phyloP scores from a whole-genome alignment of 1,140 invertebrate species.

The Drosophila arawakana region DNA sequence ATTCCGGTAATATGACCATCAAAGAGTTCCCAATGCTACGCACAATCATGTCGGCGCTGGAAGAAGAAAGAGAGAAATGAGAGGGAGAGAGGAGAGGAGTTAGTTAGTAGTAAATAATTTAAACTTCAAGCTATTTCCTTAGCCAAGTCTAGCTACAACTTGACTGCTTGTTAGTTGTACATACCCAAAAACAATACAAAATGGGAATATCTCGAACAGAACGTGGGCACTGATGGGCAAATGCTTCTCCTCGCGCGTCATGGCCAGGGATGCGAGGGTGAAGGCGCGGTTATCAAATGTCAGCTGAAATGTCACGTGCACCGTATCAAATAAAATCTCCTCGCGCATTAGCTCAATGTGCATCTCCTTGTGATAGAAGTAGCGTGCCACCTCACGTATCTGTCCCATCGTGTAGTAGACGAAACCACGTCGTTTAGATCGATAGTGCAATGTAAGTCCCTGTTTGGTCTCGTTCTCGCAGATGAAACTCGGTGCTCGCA shows the following conservation, averaged over 20 bases:
- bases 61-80: not conserved
- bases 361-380: slow-evolving; percentile 97
- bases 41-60: slow-evolving; percentile 94
- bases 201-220: slow-evolving; percentile 98
- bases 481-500: slow-evolving; percentile 96
- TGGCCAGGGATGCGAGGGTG: slow-evolving; percentile 90
- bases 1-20: slow-evolving; percentile 94
- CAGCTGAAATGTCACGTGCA: slow-evolving; percentile 96
- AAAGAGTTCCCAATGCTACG: slow-evolving; percentile 95
- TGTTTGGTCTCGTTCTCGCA: slow-evolving; percentile 97
- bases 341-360: slow-evolving; percentile 95
- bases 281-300: slow-evolving; percentile 97
- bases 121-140: no score
- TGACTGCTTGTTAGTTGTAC: slow-evolving; percentile 36
- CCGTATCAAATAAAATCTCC: slow-evolving; percentile 94
- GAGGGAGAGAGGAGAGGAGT: not conserved
- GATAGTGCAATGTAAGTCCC: slow-evolving; percentile 96
- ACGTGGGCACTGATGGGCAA: slow-evolving; percentile 94
- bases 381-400: slow-evolving; percentile 94
- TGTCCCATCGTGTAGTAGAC: slow-evolving; percentile 99
- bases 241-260: slow-evolving; percentile 94
- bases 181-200: slow-evolving; percentile 97
- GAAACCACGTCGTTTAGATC: slow-evolving; percentile 96
- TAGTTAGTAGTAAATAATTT: not conserved
- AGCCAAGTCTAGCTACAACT: no score